A percentile compares a stretch with the other conserved stretches of the same genome.
Conservation (phyloP, 1,140 invertebrate genomes). For the Drosophila auraria region DNA sequence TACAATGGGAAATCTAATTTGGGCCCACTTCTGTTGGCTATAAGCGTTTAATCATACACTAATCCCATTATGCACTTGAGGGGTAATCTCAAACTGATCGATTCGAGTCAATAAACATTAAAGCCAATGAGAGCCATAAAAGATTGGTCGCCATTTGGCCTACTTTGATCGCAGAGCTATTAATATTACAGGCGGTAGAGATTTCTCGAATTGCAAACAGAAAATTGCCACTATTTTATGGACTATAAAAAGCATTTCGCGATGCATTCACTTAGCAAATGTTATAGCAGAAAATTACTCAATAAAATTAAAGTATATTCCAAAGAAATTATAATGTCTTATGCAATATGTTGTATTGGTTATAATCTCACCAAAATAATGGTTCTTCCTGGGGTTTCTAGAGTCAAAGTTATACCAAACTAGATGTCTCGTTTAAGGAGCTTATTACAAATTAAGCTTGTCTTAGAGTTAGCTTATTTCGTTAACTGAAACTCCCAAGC, state of each 20-base stretch:
- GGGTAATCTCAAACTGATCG: constrained; percentile 1
- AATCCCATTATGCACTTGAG: constrained; percentile 26
- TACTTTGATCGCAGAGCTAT: constrained; percentile 2
- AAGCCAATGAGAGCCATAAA: constrained; percentile 10
- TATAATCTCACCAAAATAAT: no score
- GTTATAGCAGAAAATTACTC: neutral
- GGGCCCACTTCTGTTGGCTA: neutral
- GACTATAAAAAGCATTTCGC: neutral
- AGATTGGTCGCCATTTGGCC: constrained; percentile 12
- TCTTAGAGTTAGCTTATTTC: neutral
- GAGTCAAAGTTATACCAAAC: neutral
- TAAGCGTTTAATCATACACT: constrained; percentile 19
- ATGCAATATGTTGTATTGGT: neutral
- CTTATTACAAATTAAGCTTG: neutral
- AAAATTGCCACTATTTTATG: neutral
- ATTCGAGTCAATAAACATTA: neutral
- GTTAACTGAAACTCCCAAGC: neutral
- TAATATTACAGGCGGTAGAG: neutral
- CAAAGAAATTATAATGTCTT: neutral
- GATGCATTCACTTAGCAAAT: neutral
- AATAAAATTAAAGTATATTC: neutral
- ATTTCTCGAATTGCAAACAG: neutral
- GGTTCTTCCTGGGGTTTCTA: no score
- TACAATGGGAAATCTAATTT: constrained; percentile 30
- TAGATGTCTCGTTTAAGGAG: no score